Evolutionary conservation across 2,797 vertebrate species (phyloP), one percentile per base, ranked within the genome.

Genomic region (Falco biarmicus): DNA sequence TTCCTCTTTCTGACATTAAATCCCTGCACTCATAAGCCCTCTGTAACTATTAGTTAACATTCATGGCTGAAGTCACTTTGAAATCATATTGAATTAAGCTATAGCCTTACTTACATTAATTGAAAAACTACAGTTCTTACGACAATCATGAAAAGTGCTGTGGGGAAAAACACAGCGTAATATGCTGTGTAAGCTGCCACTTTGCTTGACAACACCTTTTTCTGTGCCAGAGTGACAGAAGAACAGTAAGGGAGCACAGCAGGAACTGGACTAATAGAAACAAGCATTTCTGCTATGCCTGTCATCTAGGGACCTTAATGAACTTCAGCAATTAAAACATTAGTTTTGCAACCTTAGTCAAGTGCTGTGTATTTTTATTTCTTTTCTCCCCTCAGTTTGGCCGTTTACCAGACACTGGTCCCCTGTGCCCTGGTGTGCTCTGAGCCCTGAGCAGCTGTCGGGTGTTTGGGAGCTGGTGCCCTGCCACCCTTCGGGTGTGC

Each of bases 281-380:
- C 39, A 54, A 89, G 70, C 43, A 20, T 68, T 89, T 93, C 84
- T 92, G 48, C 88, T 54, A 29, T 50, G 73, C 78, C 73, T 94
- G 51, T 93, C 90, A 82, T 86, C 96, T 79, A 41, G 94, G 90
- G 92, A 87, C 91, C 45, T 89, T 95, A 93, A 94, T 90, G 87
- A 94, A 94, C 87, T 78, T 50, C 31, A 76, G 47, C 87, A 89
- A 56, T n/a, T 94, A 79, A 94, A 95, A 39, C 89, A 45, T 90
- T 89, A 53, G 90, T 87, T 96, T 94, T 94, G 89, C 89, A 92
- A 7, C 78, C 71, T 87, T 92, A 95, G 80, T 89, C 91, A 96
- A 96, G 81, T 77, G 89, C 54, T 79, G 34, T 70, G 24, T 75
- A 11, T 53, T 78, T 79, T 82, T 39, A 50, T 93, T 84, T 64